A percentile compares a stretch with the other conserved stretches of the same genome.
Evolutionary conservation across 1,140 invertebrate genomes (phyloP).

Genomic region (Trachelipus rathkii): DNA sequence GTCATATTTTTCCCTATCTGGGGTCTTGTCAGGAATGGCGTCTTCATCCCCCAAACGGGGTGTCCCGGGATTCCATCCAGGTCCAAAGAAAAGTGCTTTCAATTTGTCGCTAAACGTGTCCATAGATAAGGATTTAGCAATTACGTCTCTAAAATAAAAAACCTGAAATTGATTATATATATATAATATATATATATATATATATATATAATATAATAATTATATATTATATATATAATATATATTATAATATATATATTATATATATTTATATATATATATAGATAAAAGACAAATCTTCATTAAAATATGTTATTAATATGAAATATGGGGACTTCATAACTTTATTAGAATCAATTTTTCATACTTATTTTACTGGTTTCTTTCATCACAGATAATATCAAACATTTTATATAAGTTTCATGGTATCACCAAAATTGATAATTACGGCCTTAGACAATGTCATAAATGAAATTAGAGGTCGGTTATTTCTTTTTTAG

Average conservation of each 20-base stretch:
- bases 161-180: not conserved
- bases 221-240: conserved; percentile 12
- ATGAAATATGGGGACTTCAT: no score
- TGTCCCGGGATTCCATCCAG: conserved; percentile 17
- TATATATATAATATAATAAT: not conserved
- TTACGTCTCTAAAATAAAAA: conserved; percentile 8
- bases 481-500: no score
- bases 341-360: no score
- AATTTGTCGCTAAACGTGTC: conserved; percentile 5
- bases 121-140: not conserved
- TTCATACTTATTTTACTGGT: no score
- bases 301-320: no score
- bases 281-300: no score
- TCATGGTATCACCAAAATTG: no score
- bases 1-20: conserved; percentile 7
- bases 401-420: no score
- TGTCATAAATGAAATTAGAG: no score
- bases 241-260: not conserved
- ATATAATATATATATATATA: not conserved
- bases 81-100: conserved; percentile 10
- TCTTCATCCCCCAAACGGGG: conserved; percentile 22
- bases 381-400: no score
- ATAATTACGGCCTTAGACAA: no score
- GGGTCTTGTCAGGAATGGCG: conserved; percentile 2
- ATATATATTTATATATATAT: not conserved